Base-by-base conservation (phyloP, 92 coral and sea anemone genomes). In the Palythoa caribaeorum region DNA sequence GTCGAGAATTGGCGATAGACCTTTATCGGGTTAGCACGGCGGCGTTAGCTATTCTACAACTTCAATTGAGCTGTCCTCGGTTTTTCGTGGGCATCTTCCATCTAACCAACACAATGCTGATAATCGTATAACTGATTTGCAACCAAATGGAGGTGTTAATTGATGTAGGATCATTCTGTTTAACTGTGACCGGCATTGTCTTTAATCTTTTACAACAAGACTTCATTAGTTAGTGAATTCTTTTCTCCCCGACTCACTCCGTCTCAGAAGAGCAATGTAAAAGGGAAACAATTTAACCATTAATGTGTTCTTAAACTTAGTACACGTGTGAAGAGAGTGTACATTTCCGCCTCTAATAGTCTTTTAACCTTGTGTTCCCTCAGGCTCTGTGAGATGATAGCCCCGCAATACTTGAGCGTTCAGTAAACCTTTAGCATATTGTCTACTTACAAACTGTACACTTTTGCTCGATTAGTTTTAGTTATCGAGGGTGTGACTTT, bases 281-380 rank as follows among this genome's bases (percentile, higher is more conserved):
- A 81, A 15, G 35, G 9, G 40, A 44, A 81, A 16, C n/a, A 76
- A 6, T 28, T 9, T 52, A 52, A n/a, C 40, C 37, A 13, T 36
- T 76, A 48, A 47, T 20, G 57, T 21, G 39, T 11, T 70, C 15
- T 70, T 70, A 53, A 40, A 15, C 60, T 66, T 40, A 39, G 39
- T 20, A 81, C 86, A 66, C 86, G 86, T 40, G 86, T 36, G 73
- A 39, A 66, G 6, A 39, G 85, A 66, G 86, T 81, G 57, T 17
- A 69, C 86, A 81, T 81, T 81, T 81, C 86, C 86, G 86, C 74
- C 51, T 65, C 76, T 81, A 81, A 81, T 81, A 81, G 86, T 44
- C 62, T 81, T 81, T 78, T 77, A 63, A 81, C 52, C 57, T 48
- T 17, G 73, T 79, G 17, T 65, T 35, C 86, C 86, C 86, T 81